Evolutionary conservation across 2,888 invertebrate genomes (phyloP).

Genomic region (Ormyrus thymus): DNA sequence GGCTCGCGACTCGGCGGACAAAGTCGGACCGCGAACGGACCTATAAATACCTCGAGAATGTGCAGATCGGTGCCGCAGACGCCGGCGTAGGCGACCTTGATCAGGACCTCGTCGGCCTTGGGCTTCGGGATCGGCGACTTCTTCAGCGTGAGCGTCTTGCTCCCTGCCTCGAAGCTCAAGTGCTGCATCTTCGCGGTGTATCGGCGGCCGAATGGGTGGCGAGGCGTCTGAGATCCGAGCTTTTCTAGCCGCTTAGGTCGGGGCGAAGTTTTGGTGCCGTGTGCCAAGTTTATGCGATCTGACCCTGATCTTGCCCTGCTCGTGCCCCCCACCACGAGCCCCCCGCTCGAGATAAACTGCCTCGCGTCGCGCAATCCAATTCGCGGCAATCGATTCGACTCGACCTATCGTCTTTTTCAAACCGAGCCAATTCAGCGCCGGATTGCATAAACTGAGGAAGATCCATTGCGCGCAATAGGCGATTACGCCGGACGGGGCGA

Average conservation of each 20-base stretch:
- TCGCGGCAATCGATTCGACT: too few species aligned
- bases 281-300: slow-evolving; percentile 19
- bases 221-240: background rate
- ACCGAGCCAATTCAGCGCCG: too few species aligned
- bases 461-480: too few species aligned
- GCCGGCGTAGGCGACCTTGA: slow-evolving; percentile 82
- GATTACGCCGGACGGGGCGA: too few species aligned
- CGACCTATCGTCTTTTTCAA: too few species aligned
- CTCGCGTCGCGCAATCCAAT: too few species aligned
- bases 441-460: too few species aligned
- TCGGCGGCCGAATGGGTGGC: background rate
- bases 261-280: slow-evolving; percentile 26
- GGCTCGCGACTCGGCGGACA: background rate
- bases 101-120: slow-evolving; percentile 77
- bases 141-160: slow-evolving; percentile 63
- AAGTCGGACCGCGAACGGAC: too few species aligned
- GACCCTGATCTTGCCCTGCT: too few species aligned
- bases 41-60: slow-evolving; percentile 79
- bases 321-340: too few species aligned
- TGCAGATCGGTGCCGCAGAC: slow-evolving; percentile 86
- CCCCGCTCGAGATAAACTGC: too few species aligned
- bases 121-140: slow-evolving; percentile 64
- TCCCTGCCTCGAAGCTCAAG: slow-evolving; percentile 67
- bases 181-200: slow-evolving; percentile 64
- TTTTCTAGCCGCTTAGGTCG: background rate